Evolutionary conservation across 2,797 vertebrate genomes (phyloP), one percentile per base, ranked within the genome.

Genomic region (Bradypodion ventrale): DNA sequence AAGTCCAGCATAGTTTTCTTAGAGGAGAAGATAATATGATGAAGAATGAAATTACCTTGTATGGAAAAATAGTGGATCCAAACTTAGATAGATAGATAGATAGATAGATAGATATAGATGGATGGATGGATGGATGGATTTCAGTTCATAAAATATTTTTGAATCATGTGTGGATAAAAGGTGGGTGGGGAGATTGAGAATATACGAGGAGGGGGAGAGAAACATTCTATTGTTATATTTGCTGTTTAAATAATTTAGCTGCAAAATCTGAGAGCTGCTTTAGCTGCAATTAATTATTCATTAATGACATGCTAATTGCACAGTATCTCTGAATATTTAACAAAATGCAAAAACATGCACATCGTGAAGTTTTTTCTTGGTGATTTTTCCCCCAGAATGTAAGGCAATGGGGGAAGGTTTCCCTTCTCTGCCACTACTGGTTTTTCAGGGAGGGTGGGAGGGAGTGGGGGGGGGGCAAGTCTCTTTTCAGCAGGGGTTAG

Each of bases 231-330:
- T 97, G 96, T 97, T 96, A 95, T 97, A 96, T 97, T 97, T 97
- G 95, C 95, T 94, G 94, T 97, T 97, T 98, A 97, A 97, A 97
- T 97, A 97, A 97, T 97, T 97, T 95, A 97, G 95, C 93, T 96
- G 95, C 95, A 96, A 97, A 96, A 96, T 97, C 96, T 96, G 94
- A 96, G 94, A 94, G 94, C 95, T 97, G 96, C 96, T 97, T 97
- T 97, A 97, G 96, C 95, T 96, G 92, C 95, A 96, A 97, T 97
- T 97, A 97, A 97, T 97, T 97, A 97, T 97, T 97, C 96, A 97
- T 97, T 97, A 97, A 97, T 97, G 95, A 97, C 97, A 97, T 97
- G 96, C 96, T 98, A 97, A 98, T 98, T 97, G 96, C 96, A 95
- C 84, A 92, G 91, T 95, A 95, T 93, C 96, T 95, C 96, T 97